These are phyloP conservation scores for Trachelus stipa DNA, from an alignment of 2,888 invertebrate species.

Conservation along the genomic window DNA sequence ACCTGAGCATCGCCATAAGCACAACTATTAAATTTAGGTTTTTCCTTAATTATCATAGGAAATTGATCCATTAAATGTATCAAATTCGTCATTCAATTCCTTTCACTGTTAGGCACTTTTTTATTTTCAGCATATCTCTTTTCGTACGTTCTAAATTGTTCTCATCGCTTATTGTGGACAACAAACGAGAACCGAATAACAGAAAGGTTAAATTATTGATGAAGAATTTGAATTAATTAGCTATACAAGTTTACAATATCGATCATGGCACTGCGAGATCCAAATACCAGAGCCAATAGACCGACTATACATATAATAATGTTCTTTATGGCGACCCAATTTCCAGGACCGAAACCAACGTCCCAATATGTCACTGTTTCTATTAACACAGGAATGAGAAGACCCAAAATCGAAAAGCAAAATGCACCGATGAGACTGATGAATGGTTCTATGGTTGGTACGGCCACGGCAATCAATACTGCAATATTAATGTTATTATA, in stretches of 20 bases:
- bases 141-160: not conserved
- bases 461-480: constrained; percentile 82
- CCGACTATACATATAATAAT: constrained; percentile 81
- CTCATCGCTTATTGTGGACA: not conserved
- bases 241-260: constrained; percentile 70
- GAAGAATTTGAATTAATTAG: not conserved
- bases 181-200: not conserved
- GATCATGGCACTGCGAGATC: constrained; percentile 76
- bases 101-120: too few relatives aligned
- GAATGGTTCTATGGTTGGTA: constrained; percentile 90
- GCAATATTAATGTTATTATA: constrained; percentile 62
- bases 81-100: too few relatives aligned
- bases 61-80: too few relatives aligned
- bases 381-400: constrained; percentile 87
- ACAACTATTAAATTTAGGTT: too few relatives aligned
- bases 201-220: not conserved
- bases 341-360: constrained; percentile 78
- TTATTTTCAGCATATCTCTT: too few relatives aligned
- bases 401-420: constrained; percentile 91
- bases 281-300: constrained; percentile 83
- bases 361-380: constrained; percentile 90
- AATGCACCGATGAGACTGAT: constrained; percentile 94
- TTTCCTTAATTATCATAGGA: too few relatives aligned
- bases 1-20: too few relatives aligned
- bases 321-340: constrained; percentile 86